Base-by-base conservation (phyloP, 2,797 vertebrate genomes). In the Enteromius fasciolatus region DNA sequence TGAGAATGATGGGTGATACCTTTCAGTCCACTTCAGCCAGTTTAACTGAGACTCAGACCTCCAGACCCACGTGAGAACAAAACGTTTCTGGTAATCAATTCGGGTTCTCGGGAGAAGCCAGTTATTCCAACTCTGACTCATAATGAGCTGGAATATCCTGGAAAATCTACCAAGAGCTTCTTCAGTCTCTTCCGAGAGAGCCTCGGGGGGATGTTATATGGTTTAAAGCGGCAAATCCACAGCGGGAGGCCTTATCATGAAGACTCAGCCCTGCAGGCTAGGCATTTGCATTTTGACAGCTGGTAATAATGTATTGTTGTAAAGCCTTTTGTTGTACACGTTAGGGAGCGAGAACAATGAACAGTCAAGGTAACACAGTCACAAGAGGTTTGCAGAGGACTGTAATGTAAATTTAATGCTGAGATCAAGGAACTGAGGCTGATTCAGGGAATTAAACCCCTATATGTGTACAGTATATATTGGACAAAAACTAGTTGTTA, bases 271-370 rank as follows among this genome's bases (percentile, higher is more conserved):
- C 70, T 75, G 70, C 17, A 1, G n/a, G 46, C 28, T 74, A 17
- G 31, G 17, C 70, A 44, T 82, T 82, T 69, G 73, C 81, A 76
- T 82, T 76, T 67, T 67, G 59, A 75, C 72, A 52, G 80, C 23
- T 75, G 31, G 57, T 66, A 66, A 28, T 81, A 73, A 63, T 23
- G 25, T 23, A 48, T 63, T 52, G 50, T 44, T 52, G 61, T 52
- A 67, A 67, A 74, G 41, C 44, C 80, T 75, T 66, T 73, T 81
- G 28, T 81, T 52, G 31, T 66, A 54, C 48, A 39, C 2, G n/a
- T 75, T 52, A 66, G 31, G 44, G 69, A 81, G 39, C 15, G 57
- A 64, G 59, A 74, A 75, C 70, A 75, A 20, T 57, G 61, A 66
- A 64, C 44, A 31, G 39, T 48, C 11, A 46, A 39, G 39, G 68